phyloP scores from a whole-genome alignment of 1,140 invertebrate species.

The Drosophila santomea region DNA sequence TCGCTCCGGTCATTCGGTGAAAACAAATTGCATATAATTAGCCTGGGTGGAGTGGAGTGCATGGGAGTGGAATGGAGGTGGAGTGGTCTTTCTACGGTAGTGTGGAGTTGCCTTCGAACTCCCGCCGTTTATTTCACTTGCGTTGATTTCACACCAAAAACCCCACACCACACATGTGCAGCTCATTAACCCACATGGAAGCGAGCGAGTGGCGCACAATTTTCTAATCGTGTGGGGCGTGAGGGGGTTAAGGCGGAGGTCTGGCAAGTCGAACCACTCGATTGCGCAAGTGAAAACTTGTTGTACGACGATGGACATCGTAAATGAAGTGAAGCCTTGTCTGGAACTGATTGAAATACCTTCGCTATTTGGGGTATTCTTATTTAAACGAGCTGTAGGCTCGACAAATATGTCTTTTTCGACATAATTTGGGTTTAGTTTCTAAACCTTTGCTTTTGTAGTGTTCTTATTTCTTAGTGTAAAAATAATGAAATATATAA shows the following conservation, averaged over 20 bases:
- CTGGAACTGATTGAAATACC: constrained; percentile 18
- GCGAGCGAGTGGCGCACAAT: constrained; percentile 13
- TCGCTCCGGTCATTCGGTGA: constrained; percentile 34
- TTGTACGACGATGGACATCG: constrained; percentile 40
- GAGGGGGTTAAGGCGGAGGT: constrained; percentile 25
- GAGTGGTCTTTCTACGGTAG: constrained; percentile 14
- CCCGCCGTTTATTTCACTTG: constrained; percentile 45
- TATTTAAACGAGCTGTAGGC: background rate
- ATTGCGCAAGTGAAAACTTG: constrained; percentile 55
- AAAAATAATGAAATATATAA: too few relatives aligned
- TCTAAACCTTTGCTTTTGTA: too few relatives aligned
- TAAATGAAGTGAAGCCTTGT: constrained; percentile 17
- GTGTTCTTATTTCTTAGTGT: too few relatives aligned
- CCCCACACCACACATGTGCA: constrained; percentile 33
- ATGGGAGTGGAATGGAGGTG: too few relatives aligned
- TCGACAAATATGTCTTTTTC: too few relatives aligned
- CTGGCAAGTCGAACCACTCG: constrained; percentile 34
- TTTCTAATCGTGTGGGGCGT: constrained; percentile 2
- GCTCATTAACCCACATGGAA: constrained; percentile 46
- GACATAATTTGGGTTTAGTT: background rate
- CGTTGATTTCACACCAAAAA: constrained; percentile 41
- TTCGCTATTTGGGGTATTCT: constrained; percentile 9
- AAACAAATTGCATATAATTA: constrained; percentile 61
- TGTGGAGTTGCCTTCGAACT: background rate
- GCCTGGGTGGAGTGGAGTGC: constrained; percentile 20